These are phyloP conservation scores for Solen grandis DNA, from an alignment of 1,140 invertebrate genomes.

Conservation along the genomic window DNA sequence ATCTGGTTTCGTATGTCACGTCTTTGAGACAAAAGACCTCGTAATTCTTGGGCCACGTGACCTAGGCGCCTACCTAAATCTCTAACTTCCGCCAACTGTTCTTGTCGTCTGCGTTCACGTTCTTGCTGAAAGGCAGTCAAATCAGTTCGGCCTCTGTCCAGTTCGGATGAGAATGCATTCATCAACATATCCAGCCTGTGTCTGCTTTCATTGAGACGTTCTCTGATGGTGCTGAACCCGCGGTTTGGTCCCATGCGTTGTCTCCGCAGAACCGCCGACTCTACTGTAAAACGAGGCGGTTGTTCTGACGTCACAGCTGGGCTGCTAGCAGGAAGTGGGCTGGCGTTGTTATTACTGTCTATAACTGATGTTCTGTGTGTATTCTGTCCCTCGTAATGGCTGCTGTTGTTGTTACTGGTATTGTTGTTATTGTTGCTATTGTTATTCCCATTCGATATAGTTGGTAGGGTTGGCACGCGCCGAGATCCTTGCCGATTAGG, in stretches of 20 bases:
- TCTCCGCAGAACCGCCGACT: background rate
- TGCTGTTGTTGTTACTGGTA: slow-evolving; percentile 14
- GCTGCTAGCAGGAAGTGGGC: slow-evolving; percentile 1
- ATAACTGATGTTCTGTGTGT: slow-evolving; percentile 9
- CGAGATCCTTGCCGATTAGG: slow-evolving; percentile 16
- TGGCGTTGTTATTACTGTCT: slow-evolving; percentile 44
- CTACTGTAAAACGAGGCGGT: slow-evolving; percentile 1
- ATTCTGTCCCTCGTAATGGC: too few relatives aligned
- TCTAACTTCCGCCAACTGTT: slow-evolving; percentile 74
- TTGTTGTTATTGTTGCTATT: slow-evolving; percentile 18
- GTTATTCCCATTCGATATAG: slow-evolving; percentile 43
- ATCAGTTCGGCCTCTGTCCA: slow-evolving; percentile 67
- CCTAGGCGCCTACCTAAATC: slow-evolving; percentile 72
- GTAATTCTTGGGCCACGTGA: slow-evolving; percentile 72
- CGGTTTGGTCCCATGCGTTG: slow-evolving; percentile 4
- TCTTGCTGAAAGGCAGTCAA: slow-evolving; percentile 70
- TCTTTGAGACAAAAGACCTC: slow-evolving; percentile 66
- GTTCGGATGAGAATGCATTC: slow-evolving; percentile 67
- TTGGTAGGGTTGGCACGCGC: slow-evolving; percentile 63
- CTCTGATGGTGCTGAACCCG: slow-evolving; percentile 59
- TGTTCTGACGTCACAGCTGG: background rate
- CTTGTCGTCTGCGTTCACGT: slow-evolving; percentile 68
- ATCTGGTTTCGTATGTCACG: slow-evolving; percentile 57
- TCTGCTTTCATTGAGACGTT: slow-evolving; percentile 71
- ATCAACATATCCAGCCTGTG: slow-evolving; percentile 69